Evolutionary conservation across 2,888 invertebrate species (phyloP), one percentile per base, ranked within the genome.

Genomic region (Eustalomyia histrio): DNA sequence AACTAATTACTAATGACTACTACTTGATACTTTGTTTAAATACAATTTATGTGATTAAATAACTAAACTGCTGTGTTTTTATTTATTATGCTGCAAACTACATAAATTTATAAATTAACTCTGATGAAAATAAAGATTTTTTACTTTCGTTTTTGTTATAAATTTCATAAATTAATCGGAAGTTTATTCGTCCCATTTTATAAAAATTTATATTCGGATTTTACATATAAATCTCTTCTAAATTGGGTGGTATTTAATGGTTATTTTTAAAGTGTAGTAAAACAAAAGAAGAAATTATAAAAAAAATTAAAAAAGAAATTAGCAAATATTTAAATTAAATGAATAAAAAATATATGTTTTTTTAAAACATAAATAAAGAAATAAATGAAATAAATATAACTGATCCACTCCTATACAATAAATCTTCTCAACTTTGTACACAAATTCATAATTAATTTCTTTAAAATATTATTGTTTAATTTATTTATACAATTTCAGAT

Each of bases 101-200:
- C 72, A 72, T 76, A 76, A 71, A 53, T 58, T 58, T 60, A 53
- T 47, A 72, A 61, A 68, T 67, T 67, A 61, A 57, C 53, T 35
- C 2, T 24, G 8, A 52, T 73, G 21, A 43, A 43, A 60, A 10
- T 21, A 35, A 64, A 61, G 61, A 24, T 63, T 52, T 47, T 58
- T 69, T 21, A 10, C 39, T 50, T 69, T 52, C 16, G 29, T 64
- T 24, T 53, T 57, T 35, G 43, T 33, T 64, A 73, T 6, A 47
- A n/a, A 24, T 14, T 47, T 60, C 58, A 73, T 69, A 65, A 78
- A 67, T 71, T 74, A 80, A 78, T 83, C 82, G 82, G 79, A 83
- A 83, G 82, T 80, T 75, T 74, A 52, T 75, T 83, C 82, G 82
- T 83, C 82, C 82, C 80, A 71, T 69, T 82, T 73, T 76, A 76